phyloP scores from a whole-genome alignment of 2,888 invertebrate species.

The Prosopocoilus inquinatus region DNA sequence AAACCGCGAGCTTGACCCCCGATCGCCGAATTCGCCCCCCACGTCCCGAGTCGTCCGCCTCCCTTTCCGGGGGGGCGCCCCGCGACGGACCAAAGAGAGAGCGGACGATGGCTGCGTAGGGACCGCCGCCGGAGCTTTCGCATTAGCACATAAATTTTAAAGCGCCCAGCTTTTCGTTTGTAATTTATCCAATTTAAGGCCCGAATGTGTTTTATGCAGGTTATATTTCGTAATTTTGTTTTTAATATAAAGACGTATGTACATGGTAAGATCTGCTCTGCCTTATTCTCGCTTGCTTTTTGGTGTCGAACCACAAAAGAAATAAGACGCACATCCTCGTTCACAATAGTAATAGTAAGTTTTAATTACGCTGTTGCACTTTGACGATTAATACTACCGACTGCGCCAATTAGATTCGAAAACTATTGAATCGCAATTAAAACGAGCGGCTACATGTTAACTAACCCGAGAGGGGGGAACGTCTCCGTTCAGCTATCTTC shows the following conservation, averaged over 20 bases:
- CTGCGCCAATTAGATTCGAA: no score
- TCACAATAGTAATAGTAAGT: no score
- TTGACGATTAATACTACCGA: no score
- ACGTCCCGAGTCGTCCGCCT: conserved; percentile 7
- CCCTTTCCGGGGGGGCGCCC: conserved; percentile 1
- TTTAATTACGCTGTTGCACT: no score
- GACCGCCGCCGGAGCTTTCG: conserved; percentile 12
- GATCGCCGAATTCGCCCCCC: conserved; percentile 23
- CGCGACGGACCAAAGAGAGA: conserved; percentile 13
- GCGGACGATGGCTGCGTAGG: conserved; percentile 1
- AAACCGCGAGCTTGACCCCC: conserved; percentile 26
- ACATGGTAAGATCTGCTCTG: conserved; percentile 32
- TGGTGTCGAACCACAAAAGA: no score
- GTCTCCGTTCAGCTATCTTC: no score
- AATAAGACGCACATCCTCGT: no score
- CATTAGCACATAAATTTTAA: conserved; percentile 31
- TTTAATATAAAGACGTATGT: conserved; percentile 28
- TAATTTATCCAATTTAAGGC: conserved; percentile 31
- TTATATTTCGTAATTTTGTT: conserved; percentile 29
- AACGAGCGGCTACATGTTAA: no score
- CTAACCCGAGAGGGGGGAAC: no score
- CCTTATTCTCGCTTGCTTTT: conserved; percentile 14
- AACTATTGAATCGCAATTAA: no score
- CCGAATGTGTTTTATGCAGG: conserved; percentile 27
- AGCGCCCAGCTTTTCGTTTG: conserved; percentile 31